Evolutionary conservation across 2,888 invertebrate genomes (phyloP).

Genomic region (Eupelmus urozonus): DNA sequence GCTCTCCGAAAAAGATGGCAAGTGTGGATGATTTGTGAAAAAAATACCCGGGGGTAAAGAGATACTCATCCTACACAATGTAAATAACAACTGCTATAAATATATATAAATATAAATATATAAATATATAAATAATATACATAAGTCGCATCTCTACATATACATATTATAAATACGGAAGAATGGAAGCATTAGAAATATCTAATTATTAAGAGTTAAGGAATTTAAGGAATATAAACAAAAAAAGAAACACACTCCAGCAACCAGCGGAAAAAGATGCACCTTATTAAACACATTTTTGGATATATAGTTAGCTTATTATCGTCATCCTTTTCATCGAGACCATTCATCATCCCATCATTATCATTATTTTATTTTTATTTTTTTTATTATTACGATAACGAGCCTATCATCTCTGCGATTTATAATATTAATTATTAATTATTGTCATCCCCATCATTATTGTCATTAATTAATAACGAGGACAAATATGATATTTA

Average conservation of each 20-base stretch:
- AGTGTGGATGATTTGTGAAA: conserved; percentile 39
- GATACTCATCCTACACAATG: conserved; percentile 54
- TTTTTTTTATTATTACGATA: conserved; percentile 55
- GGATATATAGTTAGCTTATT: conserved; percentile 70
- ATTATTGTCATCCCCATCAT: conserved; percentile 67
- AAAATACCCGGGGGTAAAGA: conserved; percentile 16
- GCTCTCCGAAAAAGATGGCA: conserved; percentile 44
- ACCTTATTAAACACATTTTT: conserved; percentile 67
- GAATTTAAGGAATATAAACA: conserved; percentile 62
- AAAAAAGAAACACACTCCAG: conserved; percentile 64
- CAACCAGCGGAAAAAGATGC: conserved; percentile 63
- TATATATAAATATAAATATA: conserved; percentile 69
- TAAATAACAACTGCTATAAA: conserved; percentile 68
- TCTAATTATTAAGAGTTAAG: conserved; percentile 35
- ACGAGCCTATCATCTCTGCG: conserved; percentile 51
- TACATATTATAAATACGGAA: conserved; percentile 60
- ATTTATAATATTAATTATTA: conserved; percentile 67
- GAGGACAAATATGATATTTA: conserved; percentile 72
- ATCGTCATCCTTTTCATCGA: conserved; percentile 46
- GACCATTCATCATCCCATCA: conserved; percentile 46
- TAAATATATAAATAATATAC: conserved; percentile 58
- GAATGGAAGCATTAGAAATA: conserved; percentile 57
- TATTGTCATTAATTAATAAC: conserved; percentile 64
- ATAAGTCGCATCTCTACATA: conserved; percentile 56
- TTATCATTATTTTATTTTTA: conserved; percentile 58